Evolutionary conservation across 2,797 vertebrate species (phyloP).

Genomic region (Eulemur albifrons): DNA sequence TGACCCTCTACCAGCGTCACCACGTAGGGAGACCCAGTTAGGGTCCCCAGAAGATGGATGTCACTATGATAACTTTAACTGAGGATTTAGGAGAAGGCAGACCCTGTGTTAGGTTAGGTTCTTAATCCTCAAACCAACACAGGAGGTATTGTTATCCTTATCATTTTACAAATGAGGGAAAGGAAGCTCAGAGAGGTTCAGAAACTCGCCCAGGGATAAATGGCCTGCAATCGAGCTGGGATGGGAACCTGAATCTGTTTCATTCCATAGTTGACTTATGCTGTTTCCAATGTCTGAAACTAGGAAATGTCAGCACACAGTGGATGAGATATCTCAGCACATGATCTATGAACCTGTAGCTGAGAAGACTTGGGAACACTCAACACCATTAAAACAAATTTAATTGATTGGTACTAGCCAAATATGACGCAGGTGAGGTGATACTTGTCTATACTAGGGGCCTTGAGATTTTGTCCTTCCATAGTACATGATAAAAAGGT

Average conservation of each 20-base stretch:
- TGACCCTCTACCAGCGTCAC: not conserved
- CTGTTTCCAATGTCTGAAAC: not conserved
- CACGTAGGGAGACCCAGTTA: not conserved
- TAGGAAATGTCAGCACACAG: not conserved
- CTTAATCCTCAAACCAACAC: not conserved
- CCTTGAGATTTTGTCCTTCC: not conserved
- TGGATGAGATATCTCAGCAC: not conserved
- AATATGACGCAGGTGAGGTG: not conserved
- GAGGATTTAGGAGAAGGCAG: constrained; percentile 21
- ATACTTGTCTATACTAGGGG: not conserved
- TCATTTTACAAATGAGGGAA: not conserved
- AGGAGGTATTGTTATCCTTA: not conserved
- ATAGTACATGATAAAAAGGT: not conserved
- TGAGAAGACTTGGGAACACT: not conserved
- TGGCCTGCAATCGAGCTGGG: not conserved
- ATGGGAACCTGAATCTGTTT: not conserved
- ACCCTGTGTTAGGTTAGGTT: not conserved
- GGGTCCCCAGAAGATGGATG: not conserved
- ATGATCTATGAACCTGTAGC: not conserved
- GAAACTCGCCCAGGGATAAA: not conserved
- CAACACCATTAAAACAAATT: not conserved
- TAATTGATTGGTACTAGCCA: not conserved
- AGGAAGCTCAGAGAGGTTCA: not conserved
- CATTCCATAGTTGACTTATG: not conserved
- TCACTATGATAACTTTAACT: not conserved